A percentile compares a stretch with the other conserved stretches of the same genome.
phyloP scores from a whole-genome alignment of 2,888 invertebrate genomes.

The Drosophila prostipennis region DNA sequence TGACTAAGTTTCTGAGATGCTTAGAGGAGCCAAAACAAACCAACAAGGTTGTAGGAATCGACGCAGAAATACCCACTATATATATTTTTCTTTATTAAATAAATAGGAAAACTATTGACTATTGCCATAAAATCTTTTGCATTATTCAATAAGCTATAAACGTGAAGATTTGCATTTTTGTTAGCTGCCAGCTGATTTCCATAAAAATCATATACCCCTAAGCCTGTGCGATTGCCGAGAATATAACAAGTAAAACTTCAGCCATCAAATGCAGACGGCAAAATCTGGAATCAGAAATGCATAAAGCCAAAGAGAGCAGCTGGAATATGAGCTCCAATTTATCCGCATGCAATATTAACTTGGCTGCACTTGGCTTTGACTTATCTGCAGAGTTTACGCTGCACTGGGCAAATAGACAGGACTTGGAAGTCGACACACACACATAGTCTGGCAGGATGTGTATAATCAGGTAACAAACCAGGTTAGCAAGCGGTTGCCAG shows the following conservation, averaged over 20 bases:
- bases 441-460: conserved; percentile 2
- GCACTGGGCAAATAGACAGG: conserved; percentile 62
- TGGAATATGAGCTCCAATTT: conserved; percentile 46
- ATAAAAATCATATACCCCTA: background rate
- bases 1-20: conserved; percentile 20
- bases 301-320: conserved; percentile 27
- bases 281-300: conserved; percentile 39
- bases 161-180: background rate
- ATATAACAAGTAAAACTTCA: conserved; percentile 15
- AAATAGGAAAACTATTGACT: background rate
- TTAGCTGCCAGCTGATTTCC: background rate
- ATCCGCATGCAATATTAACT: conserved; percentile 48
- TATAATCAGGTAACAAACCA: conserved; percentile 55
- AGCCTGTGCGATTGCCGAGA: conserved; percentile 1
- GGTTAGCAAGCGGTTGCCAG: conserved; percentile 35
- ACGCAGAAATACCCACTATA: conserved; percentile 6
- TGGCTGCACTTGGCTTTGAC: conserved; percentile 59
- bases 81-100: no score
- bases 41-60: background rate
- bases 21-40: conserved; percentile 15
- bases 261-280: conserved; percentile 37
- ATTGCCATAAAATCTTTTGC: background rate
- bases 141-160: background rate
- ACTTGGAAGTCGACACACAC: conserved; percentile 51
- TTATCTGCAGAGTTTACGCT: conserved; percentile 66